Conservation (phyloP, 2,888 invertebrate species). For the Drosophila cognata region DNA sequence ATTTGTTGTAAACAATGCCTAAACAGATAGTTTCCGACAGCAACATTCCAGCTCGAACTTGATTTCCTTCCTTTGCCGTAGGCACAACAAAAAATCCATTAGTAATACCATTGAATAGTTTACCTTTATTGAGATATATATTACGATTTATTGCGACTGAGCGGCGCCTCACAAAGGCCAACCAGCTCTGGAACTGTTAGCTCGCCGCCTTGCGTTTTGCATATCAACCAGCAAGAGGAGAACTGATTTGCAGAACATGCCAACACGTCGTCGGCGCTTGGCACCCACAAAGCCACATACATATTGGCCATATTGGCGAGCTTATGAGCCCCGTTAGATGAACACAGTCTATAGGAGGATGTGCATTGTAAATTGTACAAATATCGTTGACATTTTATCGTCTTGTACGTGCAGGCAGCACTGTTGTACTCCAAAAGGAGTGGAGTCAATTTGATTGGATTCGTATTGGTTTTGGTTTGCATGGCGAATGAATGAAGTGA, state of each 20-base stretch:
- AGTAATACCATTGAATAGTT: not conserved
- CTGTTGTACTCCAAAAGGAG: slow-evolving; percentile 29
- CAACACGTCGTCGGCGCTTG: slow-evolving; percentile 39
- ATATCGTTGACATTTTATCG: slow-evolving; percentile 64
- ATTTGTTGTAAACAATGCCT: not conserved
- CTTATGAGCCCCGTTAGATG: slow-evolving; percentile 66
- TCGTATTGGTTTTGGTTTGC: slow-evolving; percentile 18
- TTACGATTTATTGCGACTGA: slow-evolving; percentile 29
- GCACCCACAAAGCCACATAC: slow-evolving; percentile 31
- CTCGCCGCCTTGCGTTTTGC: slow-evolving; percentile 23
- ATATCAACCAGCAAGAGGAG: slow-evolving; percentile 34
- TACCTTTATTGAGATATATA: slow-evolving; percentile 14
- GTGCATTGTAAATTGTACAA: slow-evolving; percentile 17
- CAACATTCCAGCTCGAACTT: not conserved
- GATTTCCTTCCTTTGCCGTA: not conserved
- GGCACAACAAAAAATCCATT: not conserved
- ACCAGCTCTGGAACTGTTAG: slow-evolving; percentile 30
- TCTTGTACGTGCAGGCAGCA: slow-evolving; percentile 55
- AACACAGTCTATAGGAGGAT: slow-evolving; percentile 48
- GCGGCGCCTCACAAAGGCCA: slow-evolving; percentile 44
- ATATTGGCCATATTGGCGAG: slow-evolving; percentile 33
- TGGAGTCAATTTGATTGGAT: slow-evolving; percentile 25
- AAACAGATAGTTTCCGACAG: not conserved
- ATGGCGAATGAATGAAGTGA: slow-evolving; percentile 34
- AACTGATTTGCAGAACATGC: slow-evolving; percentile 38